These are phyloP conservation scores for Acrobasis repandana DNA, from an alignment of 2,888 invertebrate genomes.

Conservation along the genomic window DNA sequence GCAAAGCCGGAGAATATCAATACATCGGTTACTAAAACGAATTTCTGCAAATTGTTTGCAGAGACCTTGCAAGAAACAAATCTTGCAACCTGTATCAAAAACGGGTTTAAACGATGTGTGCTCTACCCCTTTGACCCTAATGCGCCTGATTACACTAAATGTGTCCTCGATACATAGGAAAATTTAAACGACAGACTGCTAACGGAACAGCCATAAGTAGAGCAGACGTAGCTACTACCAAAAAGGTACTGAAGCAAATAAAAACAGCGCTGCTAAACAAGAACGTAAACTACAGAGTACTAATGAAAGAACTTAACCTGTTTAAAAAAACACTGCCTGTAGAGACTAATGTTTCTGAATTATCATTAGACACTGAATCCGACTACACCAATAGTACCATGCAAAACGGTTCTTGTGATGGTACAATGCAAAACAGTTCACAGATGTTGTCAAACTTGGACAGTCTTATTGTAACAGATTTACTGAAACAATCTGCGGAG, in stretches of 20 bases:
- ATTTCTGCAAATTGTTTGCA: neutral
- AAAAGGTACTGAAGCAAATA: slow-evolving; percentile 2
- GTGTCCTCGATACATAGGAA: neutral
- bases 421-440: no score
- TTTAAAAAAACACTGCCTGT: neutral
- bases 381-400: neutral
- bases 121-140: no score
- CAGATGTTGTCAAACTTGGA: neutral
- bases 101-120: no score
- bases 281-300: neutral
- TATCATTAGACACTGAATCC: neutral
- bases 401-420: neutral
- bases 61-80: neutral
- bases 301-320: neutral
- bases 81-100: slow-evolving; percentile 17
- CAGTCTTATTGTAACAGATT: neutral
- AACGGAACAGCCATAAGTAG: neutral
- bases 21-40: slow-evolving; percentile 1
- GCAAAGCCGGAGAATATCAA: neutral
- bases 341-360: neutral
- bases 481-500: neutral
- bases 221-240: neutral
- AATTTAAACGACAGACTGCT: neutral
- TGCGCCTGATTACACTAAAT: no score
- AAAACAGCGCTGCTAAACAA: neutral